phyloP scores from a whole-genome alignment of 2,113 vertebrate genomes.

The Erpornis zantholeuca region DNA sequence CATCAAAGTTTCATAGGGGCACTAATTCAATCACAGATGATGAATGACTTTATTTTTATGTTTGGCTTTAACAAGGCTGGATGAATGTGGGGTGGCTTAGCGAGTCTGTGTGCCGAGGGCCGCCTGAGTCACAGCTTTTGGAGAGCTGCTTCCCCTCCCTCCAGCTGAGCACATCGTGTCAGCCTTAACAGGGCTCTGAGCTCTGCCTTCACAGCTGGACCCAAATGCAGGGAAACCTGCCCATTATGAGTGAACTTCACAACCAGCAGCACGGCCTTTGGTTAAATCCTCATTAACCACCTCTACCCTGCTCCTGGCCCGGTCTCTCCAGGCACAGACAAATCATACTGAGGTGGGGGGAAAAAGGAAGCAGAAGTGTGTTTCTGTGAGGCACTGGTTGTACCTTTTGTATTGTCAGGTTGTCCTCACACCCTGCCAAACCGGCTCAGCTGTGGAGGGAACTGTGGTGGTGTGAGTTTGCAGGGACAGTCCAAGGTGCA shows the following conservation, averaged over 20 bases:
- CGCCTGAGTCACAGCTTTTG: background rate
- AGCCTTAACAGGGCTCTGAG: background rate
- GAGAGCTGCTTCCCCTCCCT: background rate
- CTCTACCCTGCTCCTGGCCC: background rate
- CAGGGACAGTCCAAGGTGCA: background rate
- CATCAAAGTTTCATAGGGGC: constrained; percentile 40
- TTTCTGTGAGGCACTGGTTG: background rate
- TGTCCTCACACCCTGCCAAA: background rate
- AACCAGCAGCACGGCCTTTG: background rate
- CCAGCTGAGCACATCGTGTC: background rate
- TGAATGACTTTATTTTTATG: constrained; percentile 18
- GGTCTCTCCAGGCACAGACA: background rate
- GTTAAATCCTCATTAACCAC: background rate
- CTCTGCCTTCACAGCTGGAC: background rate
- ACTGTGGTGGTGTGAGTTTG: background rate
- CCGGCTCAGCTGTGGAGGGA: background rate
- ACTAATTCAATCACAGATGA: constrained; percentile 19
- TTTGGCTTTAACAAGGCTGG: background rate
- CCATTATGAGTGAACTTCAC: background rate
- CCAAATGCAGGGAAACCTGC: background rate
- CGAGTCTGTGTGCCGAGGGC: background rate
- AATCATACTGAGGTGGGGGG: background rate
- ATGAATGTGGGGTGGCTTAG: background rate
- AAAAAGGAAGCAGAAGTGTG: background rate
- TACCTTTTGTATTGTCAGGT: background rate